Evolutionary conservation across 2,888 invertebrate species (phyloP), one percentile per base, ranked within the genome.

Genomic region (Aleiodes testaceus): DNA sequence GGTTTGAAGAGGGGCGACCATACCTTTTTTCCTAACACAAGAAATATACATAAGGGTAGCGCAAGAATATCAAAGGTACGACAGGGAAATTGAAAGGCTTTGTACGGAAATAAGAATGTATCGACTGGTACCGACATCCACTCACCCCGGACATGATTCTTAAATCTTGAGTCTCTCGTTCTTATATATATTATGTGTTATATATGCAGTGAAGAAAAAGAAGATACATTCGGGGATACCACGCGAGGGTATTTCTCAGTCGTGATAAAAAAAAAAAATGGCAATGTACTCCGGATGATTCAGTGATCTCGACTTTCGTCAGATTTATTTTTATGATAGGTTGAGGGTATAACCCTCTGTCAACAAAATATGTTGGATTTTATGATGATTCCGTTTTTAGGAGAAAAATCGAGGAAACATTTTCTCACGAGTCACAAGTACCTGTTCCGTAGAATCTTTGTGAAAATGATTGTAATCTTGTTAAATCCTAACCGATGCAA

Each of bases 81-180:
- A 80, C 79, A 82, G 81, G 81, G 84, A 85, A 84, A 85, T 85
- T 84, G 83, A 84, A 84, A 84, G 83, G 84, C 84, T 84, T 84
- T 84, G 84, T 85, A 79, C 78, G 79, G 80, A 82, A 84, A 84
- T 84, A 82, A 84, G 83, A 84, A 84, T 83, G 82, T 82, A 83
- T 83, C 81, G 80, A 82, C 83, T 83, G 78, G 78, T 79, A 79
- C 74, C 80, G 78, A 79, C 80, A 80, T 78, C 81, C 76, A 79
- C 79, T 81, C 78, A 76, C 65, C 74, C 49, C 69, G 72, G 74
- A 80, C 78, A 75, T 77, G 77, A 79, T 80, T 79, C 75, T 77
- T 74, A 72, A 80, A 79, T 80, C 79, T 80, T 75, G 72, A 74
- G 74, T 79, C 26, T 78, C 72, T 70, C 70, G 66, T 67, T 67